A percentile compares a stretch with the other conserved stretches of the same genome.
Conservation (phyloP, 2,797 vertebrate genomes). For the Tarsius wallacei region DNA sequence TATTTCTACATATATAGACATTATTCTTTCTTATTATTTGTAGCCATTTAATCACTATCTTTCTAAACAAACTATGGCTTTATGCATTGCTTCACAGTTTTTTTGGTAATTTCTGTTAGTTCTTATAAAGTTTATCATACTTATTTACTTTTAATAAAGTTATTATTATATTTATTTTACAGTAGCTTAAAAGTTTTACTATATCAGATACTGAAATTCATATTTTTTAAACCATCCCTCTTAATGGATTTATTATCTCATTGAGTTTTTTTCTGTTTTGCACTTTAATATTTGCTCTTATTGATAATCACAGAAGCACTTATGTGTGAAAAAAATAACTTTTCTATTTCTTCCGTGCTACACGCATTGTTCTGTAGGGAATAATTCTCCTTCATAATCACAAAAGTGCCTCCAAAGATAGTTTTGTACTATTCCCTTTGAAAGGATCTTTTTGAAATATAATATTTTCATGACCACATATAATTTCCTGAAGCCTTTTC, state of each 20-base stretch:
- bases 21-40: background rate
- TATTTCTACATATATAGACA: background rate
- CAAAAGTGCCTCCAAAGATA: slow-evolving; percentile 49
- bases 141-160: slow-evolving; percentile 42
- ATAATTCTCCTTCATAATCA: slow-evolving; percentile 70
- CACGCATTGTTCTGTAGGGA: slow-evolving; percentile 39
- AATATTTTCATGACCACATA: slow-evolving; percentile 74
- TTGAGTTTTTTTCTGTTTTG: slow-evolving; percentile 29
- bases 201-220: slow-evolving; percentile 50
- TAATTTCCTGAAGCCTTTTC: slow-evolving; percentile 79
- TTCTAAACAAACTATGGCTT: background rate
- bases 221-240: slow-evolving; percentile 55
- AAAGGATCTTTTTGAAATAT: slow-evolving; percentile 75
- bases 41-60: background rate
- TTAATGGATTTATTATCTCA: slow-evolving; percentile 69
- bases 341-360: slow-evolving; percentile 26
- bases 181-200: slow-evolving; percentile 5
- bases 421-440: slow-evolving; percentile 67
- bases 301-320: slow-evolving; percentile 51
- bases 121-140: background rate
- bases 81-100: background rate
- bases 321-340: slow-evolving; percentile 72
- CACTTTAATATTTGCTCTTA: slow-evolving; percentile 69
- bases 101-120: slow-evolving; percentile 36
- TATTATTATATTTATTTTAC: slow-evolving; percentile 58